Evolutionary conservation across 1,140 invertebrate species (phyloP), one percentile per base, ranked within the genome.

Genomic region (Drosophila murphyi): DNA sequence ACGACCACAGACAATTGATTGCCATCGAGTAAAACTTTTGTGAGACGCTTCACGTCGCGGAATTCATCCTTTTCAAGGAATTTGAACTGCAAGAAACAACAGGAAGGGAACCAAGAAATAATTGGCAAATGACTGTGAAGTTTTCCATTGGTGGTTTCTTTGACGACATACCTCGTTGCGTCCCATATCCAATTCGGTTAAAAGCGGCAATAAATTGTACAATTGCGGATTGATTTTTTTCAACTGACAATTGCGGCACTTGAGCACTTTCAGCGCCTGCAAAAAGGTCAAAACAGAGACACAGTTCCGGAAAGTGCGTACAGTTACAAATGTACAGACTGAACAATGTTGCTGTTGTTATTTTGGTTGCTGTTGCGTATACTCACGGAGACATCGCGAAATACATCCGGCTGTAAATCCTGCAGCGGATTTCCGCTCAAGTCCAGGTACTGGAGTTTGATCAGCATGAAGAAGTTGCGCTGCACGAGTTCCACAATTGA

Each of bases 51-150:
- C 63, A 96, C 93, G 83, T 95, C 95, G 65, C 94, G 94, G 80
- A 96, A 96, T 82, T 96, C 95, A 80, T 97, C 96, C 20, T 95
- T 93, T 72, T 95, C 94, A 51, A 97, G 92, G 92, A 96, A 96
- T 92, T 96, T 96, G 78, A 97, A 96, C 73, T 94, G 92, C 85
- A 69, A 76, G 20, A 20, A 20, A 20, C 20, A 61, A 37, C 45
- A 56, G 31, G 5, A 59, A 47, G 20, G 10, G 39, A 31, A 61
- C 20, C 20, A 20, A 41, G 62, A 63, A 81, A 89, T 89, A 90
- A 90, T 88, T 83, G 80, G 70, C 72, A 76, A 83, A 71, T 61
- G 37, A 72, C 55, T 59, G 51, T 34, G 41, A 48, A 48, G 61
- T 60, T 29, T 20, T 37, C 34, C 45, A 52, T 31, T 32, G 54